Percentiles rank a stretch among this genome's conserved stretches.
Conservation (phyloP, 2,113 vertebrate species). For the Sturnus vulgaris region DNA sequence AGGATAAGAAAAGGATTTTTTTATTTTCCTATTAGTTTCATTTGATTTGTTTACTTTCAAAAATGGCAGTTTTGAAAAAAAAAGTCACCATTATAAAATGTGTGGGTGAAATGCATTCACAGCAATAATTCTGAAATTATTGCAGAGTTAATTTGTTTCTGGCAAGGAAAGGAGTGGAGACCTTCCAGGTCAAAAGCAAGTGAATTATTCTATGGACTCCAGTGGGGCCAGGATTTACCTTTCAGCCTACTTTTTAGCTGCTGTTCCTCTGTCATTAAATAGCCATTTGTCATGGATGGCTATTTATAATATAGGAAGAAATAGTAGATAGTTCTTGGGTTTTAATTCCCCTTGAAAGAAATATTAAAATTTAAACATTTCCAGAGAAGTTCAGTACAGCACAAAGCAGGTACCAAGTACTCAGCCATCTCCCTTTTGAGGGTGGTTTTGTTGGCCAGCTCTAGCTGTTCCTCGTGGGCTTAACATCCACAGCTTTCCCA, state of each 20-base stretch:
- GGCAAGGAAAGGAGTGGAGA: background rate
- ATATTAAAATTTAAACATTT: background rate
- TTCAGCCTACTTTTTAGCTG: background rate
- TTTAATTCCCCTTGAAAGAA: background rate
- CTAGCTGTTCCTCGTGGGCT: background rate
- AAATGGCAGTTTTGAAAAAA: background rate
- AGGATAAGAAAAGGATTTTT: background rate
- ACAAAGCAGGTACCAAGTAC: background rate
- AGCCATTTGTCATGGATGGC: background rate
- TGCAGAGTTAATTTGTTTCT: background rate
- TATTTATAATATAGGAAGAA: background rate
- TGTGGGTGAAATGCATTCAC: background rate
- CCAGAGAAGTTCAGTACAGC: background rate
- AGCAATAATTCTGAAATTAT: background rate
- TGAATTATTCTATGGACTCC: background rate
- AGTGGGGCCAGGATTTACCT: background rate
- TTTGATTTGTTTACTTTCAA: background rate
- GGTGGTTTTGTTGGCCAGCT: background rate
- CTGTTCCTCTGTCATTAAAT: background rate
- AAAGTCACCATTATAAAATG: background rate
- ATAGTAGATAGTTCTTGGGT: background rate
- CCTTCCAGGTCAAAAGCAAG: background rate
- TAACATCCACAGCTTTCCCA: background rate
- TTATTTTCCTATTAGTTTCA: background rate
- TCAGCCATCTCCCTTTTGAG: background rate